Conservation (phyloP, 2,888 invertebrate species). For the Drosophila mettleri region DNA sequence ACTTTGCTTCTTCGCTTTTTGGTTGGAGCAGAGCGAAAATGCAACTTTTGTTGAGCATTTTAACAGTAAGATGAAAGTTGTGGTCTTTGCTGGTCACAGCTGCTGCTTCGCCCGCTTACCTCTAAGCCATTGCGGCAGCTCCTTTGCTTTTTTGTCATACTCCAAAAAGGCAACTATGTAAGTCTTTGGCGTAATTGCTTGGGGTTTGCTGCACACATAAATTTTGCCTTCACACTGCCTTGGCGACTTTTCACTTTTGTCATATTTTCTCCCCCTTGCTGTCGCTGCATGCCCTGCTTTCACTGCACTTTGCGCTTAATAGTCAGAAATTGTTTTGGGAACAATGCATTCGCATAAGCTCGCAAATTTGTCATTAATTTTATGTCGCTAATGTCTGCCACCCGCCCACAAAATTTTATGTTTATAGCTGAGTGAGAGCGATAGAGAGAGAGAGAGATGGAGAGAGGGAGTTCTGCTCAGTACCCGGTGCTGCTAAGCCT, state of each 20-base stretch:
- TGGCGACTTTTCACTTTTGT: conserved; percentile 63
- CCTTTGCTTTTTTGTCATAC: conserved; percentile 33
- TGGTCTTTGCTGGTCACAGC: conserved; percentile 51
- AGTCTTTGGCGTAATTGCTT: conserved; percentile 59
- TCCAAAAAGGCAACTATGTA: conserved; percentile 54
- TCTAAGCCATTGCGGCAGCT: not conserved
- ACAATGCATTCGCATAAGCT: conserved; percentile 64
- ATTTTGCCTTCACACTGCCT: conserved; percentile 38
- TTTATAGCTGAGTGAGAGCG: conserved; percentile 27
- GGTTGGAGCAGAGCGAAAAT: conserved; percentile 44
- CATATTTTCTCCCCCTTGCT: conserved; percentile 39
- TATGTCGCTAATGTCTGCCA: conserved; percentile 64
- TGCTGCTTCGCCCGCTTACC: conserved; percentile 3
- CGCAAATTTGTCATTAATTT: conserved; percentile 75
- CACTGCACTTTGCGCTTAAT: conserved; percentile 52
- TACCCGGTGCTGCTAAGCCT: not conserved
- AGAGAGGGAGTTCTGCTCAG: conserved; percentile 5
- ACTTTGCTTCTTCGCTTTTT: conserved; percentile 28
- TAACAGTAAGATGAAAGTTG: conserved; percentile 47
- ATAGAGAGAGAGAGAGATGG: too few relatives aligned
- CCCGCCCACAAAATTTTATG: conserved; percentile 38
- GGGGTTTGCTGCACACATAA: conserved; percentile 50
- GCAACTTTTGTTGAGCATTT: conserved; percentile 61
- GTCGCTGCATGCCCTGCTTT: not conserved
- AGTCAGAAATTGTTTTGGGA: conserved; percentile 62